phyloP scores from a whole-genome alignment of 1,140 invertebrate genomes.

The Harpegnathos saltator region DNA sequence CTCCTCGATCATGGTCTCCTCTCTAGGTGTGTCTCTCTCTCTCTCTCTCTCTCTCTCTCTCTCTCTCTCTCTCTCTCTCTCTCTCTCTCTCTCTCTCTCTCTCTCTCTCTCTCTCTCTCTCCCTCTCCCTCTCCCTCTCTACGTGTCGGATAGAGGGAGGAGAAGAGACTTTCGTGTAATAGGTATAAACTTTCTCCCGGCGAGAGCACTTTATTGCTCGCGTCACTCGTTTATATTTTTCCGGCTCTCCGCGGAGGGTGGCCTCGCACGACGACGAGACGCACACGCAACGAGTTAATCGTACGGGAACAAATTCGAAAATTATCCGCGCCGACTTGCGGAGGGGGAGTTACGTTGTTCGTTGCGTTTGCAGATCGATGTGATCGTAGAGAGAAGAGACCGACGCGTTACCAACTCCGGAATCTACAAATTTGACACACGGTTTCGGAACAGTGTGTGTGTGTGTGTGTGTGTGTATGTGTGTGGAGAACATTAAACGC shows the following conservation, averaged over 20 bases:
- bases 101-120: no score
- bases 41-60: no score
- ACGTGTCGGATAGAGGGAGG: background rate
- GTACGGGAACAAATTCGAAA: background rate
- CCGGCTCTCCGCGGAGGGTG: background rate
- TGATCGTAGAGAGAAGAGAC: no score
- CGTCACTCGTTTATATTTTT: slow-evolving; percentile 15
- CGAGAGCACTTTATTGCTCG: slow-evolving; percentile 38
- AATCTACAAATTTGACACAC: background rate
- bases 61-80: no score
- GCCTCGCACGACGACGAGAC: background rate
- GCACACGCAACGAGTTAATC: background rate
- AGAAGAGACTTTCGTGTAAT: background rate
- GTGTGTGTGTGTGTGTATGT: no score
- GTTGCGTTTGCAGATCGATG: background rate
- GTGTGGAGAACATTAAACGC: background rate
- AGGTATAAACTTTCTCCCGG: slow-evolving; percentile 53
- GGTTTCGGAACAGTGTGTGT: no score
- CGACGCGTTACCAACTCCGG: no score
- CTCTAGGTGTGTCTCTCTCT: no score
- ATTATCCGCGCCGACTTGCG: background rate
- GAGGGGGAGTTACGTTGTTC: background rate
- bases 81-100: no score
- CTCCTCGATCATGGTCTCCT: slow-evolving; percentile 15
- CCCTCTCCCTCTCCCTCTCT: no score